phyloP scores from a whole-genome alignment of 2,797 vertebrate genomes.

The Acipenser transmontanus region DNA sequence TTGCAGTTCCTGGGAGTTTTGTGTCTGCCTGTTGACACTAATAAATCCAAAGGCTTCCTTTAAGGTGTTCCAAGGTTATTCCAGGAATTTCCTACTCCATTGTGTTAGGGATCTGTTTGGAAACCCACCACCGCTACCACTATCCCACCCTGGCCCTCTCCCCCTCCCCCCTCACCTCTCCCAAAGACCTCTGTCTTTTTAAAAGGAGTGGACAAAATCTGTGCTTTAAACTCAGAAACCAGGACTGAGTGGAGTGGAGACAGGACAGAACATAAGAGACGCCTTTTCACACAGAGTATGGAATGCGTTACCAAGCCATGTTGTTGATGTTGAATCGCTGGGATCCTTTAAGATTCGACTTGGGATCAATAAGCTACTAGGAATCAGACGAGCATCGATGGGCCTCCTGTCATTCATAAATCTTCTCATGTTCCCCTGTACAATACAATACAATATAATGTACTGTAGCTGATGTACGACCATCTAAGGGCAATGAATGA shows the following conservation, averaged over 20 bases:
- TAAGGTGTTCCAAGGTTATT: constrained; percentile 64
- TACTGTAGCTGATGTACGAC: too few relatives aligned
- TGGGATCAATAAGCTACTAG: too few relatives aligned
- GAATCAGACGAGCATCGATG: too few relatives aligned
- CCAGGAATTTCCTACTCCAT: constrained; percentile 62
- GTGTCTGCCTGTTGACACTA: constrained; percentile 58
- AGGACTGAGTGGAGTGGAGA: background rate
- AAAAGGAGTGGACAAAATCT: too few relatives aligned
- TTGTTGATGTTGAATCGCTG: too few relatives aligned
- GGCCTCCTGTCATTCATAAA: too few relatives aligned
- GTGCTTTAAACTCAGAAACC: background rate
- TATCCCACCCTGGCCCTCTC: constrained; percentile 24
- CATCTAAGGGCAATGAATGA: too few relatives aligned
- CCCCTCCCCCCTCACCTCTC: constrained; percentile 44
- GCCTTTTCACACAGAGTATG: too few relatives aligned
- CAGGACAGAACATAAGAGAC: background rate
- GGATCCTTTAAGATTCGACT: too few relatives aligned
- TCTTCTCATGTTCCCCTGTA: too few relatives aligned
- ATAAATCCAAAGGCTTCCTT: constrained; percentile 61
- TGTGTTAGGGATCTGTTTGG: constrained; percentile 59
- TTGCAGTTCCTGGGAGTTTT: constrained; percentile 39
- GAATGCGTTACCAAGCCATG: too few relatives aligned
- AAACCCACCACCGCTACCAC: constrained; percentile 60
- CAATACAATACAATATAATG: too few relatives aligned
- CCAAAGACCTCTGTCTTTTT: constrained; percentile 36